phyloP scores from a whole-genome alignment of 2,888 invertebrate genomes.

The Boloria euphrosyne region DNA sequence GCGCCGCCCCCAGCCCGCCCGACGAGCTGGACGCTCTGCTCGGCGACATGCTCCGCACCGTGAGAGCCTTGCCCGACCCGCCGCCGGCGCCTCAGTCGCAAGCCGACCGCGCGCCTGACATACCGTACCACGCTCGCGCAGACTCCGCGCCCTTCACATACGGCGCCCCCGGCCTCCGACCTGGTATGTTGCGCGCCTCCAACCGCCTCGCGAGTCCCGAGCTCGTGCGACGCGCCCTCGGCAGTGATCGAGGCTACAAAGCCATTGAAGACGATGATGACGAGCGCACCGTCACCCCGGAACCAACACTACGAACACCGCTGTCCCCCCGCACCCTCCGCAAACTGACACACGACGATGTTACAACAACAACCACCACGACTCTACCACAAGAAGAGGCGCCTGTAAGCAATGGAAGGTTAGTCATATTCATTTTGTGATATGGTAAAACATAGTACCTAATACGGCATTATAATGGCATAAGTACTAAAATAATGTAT shows the following conservation, averaged over 20 bases:
- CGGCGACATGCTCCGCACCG: constrained; percentile 93
- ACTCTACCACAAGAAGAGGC: constrained; percentile 51
- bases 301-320: constrained; percentile 59
- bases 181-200: constrained; percentile 86
- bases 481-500: not conserved
- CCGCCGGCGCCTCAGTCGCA: constrained; percentile 71
- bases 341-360: constrained; percentile 70
- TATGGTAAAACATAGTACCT: constrained; percentile 6
- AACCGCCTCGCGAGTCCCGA: constrained; percentile 92
- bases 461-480: not conserved
- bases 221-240: constrained; percentile 89
- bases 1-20: constrained; percentile 79
- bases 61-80: constrained; percentile 89
- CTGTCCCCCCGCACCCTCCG: constrained; percentile 65
- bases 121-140: constrained; percentile 95
- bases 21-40: constrained; percentile 92
- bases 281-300: constrained; percentile 67
- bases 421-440: constrained; percentile 19
- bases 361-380: constrained; percentile 62
- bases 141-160: constrained; percentile 95
- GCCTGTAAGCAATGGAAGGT: constrained; percentile 70
- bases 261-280: constrained; percentile 72
- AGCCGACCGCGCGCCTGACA: constrained; percentile 75
- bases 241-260: constrained; percentile 64
- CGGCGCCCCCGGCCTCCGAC: constrained; percentile 84